Conservation (phyloP, 2,888 invertebrate species). For the Apodemia zela region DNA sequence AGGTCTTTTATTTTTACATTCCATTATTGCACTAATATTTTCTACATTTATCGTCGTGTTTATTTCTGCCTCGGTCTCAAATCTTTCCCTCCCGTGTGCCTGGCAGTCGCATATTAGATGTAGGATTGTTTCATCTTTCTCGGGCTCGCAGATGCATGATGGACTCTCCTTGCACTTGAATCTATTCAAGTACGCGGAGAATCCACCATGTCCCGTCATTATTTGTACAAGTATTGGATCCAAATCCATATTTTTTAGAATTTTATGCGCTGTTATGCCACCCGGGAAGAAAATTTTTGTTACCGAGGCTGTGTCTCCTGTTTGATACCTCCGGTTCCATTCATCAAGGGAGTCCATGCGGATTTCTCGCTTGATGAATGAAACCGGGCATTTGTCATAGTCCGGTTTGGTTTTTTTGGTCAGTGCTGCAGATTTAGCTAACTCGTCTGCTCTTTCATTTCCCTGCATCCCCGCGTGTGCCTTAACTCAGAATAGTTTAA, state of each 20-base stretch:
- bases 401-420: neutral
- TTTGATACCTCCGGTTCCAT: too few relatives aligned
- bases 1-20: neutral
- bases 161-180: too few relatives aligned
- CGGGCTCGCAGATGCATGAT: too few relatives aligned
- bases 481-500: constrained; percentile 22
- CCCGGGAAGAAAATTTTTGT: too few relatives aligned
- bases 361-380: too few relatives aligned
- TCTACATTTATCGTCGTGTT: neutral
- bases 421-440: neutral
- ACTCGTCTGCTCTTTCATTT: constrained; percentile 20
- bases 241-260: too few relatives aligned
- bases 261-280: too few relatives aligned
- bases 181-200: too few relatives aligned
- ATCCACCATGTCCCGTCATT: too few relatives aligned
- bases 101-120: neutral
- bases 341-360: too few relatives aligned
- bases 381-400: neutral
- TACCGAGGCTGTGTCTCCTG: neutral
- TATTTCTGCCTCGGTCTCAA: neutral
- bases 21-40: neutral
- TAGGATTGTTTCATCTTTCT: neutral
- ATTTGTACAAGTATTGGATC: too few relatives aligned
- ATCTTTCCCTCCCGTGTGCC: neutral
- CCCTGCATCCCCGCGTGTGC: constrained; percentile 22